These are phyloP conservation scores for Agelastica alni DNA, from an alignment of 2,888 invertebrate genomes.

Conservation along the genomic window DNA sequence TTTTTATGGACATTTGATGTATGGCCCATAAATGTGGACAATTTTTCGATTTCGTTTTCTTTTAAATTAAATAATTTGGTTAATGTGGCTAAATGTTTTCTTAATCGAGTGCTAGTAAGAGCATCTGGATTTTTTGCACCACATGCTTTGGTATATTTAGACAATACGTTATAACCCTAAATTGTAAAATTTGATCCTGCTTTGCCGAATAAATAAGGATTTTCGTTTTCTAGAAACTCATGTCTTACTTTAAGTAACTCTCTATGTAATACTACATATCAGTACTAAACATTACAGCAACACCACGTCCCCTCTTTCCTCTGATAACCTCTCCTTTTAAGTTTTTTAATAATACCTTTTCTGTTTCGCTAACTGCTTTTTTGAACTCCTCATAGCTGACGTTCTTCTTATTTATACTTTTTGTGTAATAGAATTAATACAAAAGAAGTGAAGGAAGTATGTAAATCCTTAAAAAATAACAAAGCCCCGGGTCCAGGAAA, in stretches of 20 bases:
- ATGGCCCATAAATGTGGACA: slow-evolving; percentile 13
- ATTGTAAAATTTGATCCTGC: background rate
- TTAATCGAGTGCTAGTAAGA: slow-evolving; percentile 11
- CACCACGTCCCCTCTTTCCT: background rate
- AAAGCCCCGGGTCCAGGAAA: too few species aligned
- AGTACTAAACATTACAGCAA: background rate
- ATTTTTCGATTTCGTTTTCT: slow-evolving; percentile 28
- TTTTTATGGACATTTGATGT: too few species aligned
- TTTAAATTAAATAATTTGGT: too few species aligned
- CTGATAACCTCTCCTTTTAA: background rate
- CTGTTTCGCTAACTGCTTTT: too few species aligned
- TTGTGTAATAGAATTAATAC: too few species aligned
- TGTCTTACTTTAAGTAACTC: slow-evolving; percentile 8
- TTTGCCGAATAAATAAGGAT: slow-evolving; percentile 9
- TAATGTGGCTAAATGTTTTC: slow-evolving; percentile 13
- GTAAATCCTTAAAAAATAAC: too few species aligned
- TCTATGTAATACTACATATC: background rate
- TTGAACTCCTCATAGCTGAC: too few species aligned
- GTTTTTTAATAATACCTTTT: too few species aligned
- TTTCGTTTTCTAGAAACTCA: slow-evolving; percentile 11
- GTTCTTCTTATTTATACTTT: too few species aligned
- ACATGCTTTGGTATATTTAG: slow-evolving; percentile 6
- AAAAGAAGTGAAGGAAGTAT: too few species aligned
- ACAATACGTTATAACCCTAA: slow-evolving; percentile 10
- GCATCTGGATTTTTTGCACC: slow-evolving; percentile 5